Percentiles rank a stretch among this genome's conserved stretches.
phyloP scores from a whole-genome alignment of 1,140 invertebrate species.

The Mya arenaria region DNA sequence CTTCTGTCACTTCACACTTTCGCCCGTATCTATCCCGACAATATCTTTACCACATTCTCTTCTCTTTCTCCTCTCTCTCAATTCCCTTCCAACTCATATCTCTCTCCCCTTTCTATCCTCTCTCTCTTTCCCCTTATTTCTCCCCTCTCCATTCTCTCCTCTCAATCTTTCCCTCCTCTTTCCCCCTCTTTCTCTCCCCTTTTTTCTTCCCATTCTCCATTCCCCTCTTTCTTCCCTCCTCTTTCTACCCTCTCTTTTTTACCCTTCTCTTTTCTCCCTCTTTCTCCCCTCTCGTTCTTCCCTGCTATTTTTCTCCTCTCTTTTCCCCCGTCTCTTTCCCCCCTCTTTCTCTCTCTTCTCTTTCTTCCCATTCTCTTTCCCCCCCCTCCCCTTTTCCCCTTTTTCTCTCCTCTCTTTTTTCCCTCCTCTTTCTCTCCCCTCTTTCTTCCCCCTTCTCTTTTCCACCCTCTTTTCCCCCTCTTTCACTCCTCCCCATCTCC shows the following conservation, averaged over 20 bases:
- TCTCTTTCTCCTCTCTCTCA: no score
- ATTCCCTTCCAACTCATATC: background rate
- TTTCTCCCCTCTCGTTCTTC: background rate
- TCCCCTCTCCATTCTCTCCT: background rate
- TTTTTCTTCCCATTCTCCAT: background rate
- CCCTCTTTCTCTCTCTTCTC: background rate
- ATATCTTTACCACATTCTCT: no score
- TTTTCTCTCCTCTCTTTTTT: background rate
- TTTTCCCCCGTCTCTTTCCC: background rate
- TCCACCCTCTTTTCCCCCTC: no score
- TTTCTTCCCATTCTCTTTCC: background rate
- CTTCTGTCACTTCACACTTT: no score
- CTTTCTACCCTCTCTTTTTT: background rate
- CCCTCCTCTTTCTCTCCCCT: no score
- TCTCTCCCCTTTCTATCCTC: background rate
- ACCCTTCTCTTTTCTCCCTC: background rate
- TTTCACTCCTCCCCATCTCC: no score
- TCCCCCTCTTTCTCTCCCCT: background rate
- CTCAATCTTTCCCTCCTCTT: background rate
- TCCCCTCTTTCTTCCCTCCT: background rate
- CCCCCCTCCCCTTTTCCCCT: background rate
- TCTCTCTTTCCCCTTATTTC: background rate
- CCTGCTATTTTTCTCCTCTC: background rate
- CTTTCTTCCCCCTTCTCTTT: no score
- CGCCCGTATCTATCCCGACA: no score